Evolutionary conservation across 2,113 vertebrate genomes (phyloP).

Genomic region (Leuciscus idus): DNA sequence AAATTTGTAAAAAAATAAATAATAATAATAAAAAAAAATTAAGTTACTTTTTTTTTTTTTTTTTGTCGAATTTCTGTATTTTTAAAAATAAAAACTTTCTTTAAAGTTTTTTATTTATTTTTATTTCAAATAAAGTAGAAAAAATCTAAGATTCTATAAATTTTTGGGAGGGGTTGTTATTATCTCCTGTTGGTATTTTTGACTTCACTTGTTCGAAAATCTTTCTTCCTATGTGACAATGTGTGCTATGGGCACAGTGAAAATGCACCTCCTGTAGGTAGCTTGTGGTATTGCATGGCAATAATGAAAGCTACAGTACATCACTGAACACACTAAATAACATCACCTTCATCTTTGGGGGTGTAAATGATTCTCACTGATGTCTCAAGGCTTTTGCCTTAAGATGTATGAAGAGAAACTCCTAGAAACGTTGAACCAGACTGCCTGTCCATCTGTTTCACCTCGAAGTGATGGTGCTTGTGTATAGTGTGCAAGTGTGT

Average conservation of each 20-base stretch:
- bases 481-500: not conserved
- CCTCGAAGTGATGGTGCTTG: not conserved
- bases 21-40: no score
- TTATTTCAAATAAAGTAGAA: not conserved
- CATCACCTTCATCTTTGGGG: slow-evolving; percentile 5
- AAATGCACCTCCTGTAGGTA: not conserved
- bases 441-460: slow-evolving; percentile 26
- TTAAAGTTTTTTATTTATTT: no score
- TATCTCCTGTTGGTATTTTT: not conserved
- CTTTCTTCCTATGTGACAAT: not conserved
- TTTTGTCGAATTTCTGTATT: no score
- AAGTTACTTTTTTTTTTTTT: not conserved
- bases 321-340: not conserved
- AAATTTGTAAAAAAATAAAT: no score
- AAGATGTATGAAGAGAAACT: slow-evolving; percentile 2
- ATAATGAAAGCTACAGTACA: not conserved
- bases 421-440: not conserved
- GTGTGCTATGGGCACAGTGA: not conserved
- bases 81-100: no score
- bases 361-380: slow-evolving; percentile 8
- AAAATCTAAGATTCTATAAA: not conserved
- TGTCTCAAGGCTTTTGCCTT: slow-evolving; percentile 23
- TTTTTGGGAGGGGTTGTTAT: not conserved
- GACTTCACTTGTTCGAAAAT: not conserved
- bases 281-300: not conserved